Percentiles rank a stretch among this genome's conserved stretches.
These are phyloP conservation scores for Phylloscopus trochiloides DNA, from an alignment of 2,113 vertebrate genomes.

Conservation along the genomic window DNA sequence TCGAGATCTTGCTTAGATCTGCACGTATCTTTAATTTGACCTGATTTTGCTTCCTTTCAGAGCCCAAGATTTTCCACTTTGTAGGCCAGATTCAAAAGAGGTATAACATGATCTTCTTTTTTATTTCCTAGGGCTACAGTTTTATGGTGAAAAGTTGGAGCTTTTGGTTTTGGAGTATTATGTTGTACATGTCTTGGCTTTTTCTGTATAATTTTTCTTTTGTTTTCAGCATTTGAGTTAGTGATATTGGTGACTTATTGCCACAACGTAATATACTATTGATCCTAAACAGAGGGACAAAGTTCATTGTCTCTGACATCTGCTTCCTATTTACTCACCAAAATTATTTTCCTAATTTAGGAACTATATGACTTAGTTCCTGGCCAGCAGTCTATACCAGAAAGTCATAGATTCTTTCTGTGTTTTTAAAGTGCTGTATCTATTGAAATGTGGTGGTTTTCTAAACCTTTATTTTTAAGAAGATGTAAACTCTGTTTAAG, in stretches of 20 bases:
- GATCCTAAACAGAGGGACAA: neutral
- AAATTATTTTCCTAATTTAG: neutral
- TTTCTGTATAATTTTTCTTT: neutral
- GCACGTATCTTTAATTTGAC: neutral
- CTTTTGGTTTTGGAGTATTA: neutral
- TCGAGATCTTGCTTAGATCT: neutral
- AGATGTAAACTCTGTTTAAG: neutral
- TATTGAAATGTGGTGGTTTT: neutral
- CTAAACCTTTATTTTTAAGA: neutral
- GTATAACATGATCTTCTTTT: neutral
- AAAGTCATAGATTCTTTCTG: neutral
- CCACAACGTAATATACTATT: neutral
- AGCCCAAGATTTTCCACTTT: neutral
- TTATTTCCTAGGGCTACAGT: neutral
- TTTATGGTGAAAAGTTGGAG: neutral
- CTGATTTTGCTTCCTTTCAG: neutral
- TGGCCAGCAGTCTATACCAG: neutral
- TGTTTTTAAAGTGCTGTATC: neutral
- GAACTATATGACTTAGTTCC: neutral
- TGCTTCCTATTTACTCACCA: neutral
- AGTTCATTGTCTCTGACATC: neutral
- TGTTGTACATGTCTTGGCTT: fast-evolving
- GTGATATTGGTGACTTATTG: neutral
- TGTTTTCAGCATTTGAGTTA: neutral
- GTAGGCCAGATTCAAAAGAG: neutral